Evolutionary conservation across 1,140 invertebrate species (phyloP).

Genomic region (Anoplolepis gracilipes): DNA sequence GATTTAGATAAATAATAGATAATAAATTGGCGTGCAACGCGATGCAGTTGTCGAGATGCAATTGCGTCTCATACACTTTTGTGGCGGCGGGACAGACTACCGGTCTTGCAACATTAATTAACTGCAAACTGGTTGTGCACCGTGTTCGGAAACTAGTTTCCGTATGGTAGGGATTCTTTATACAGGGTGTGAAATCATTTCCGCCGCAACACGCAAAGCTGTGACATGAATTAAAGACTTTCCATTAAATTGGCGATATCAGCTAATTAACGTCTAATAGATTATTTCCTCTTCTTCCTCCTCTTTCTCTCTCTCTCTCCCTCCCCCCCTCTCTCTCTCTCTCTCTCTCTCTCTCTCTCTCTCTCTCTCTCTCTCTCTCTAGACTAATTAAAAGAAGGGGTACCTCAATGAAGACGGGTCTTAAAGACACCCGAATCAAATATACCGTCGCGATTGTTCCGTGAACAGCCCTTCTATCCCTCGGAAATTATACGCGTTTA

Average conservation of each 20-base stretch:
- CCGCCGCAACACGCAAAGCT: not conserved
- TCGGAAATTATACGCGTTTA: constrained; percentile 24
- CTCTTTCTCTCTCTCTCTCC: no score
- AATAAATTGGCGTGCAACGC: not conserved
- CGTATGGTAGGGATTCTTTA: constrained; percentile 50
- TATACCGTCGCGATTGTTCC: constrained; percentile 36
- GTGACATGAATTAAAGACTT: not conserved
- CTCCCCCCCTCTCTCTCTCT: no score
- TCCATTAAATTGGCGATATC: constrained; percentile 17
- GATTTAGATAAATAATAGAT: constrained; percentile 28
- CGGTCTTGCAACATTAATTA: constrained; percentile 72
- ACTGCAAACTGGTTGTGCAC: constrained; percentile 69
- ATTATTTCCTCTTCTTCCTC: not conserved
- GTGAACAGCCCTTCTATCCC: not conserved
- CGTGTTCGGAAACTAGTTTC: constrained; percentile 65
- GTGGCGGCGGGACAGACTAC: constrained; percentile 45
- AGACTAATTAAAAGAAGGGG: not conserved
- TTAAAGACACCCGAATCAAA: constrained; percentile 11
- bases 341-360: not conserved
- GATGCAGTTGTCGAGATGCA: constrained; percentile 33
- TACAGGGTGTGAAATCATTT: constrained; percentile 33
- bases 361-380: no score
- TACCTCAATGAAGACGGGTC: not conserved
- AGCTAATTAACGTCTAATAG: not conserved
- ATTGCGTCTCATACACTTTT: constrained; percentile 21